Evolutionary conservation across 2,113 vertebrate genomes (phyloP), one percentile per base, ranked within the genome.

Genomic region (Brachyistius frenatus): DNA sequence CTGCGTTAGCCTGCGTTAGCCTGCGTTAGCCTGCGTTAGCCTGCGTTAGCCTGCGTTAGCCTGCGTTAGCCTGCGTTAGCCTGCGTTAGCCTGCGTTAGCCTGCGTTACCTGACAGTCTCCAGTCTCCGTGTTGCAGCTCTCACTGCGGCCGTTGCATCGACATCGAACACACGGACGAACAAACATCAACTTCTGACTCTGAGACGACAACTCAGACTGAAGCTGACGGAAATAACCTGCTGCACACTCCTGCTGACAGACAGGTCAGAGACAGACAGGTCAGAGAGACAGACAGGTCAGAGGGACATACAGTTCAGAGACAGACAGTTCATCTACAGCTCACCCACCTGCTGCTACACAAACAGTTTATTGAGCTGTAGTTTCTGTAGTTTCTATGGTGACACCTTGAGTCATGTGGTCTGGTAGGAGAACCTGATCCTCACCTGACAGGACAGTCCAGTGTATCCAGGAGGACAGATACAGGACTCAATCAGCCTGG

Each of bases 401-500:
- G 39, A 71, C 8, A 10, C 10, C 7, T 30, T 3, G 6, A 52
- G 15, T 52, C 16, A 23, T 23, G 49, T 52, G 23, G 10, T 8
- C 52, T 10, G 6, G 14, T 41, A 23, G 41, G 4, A 11, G 41
- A 44, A 7, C 8, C 4, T 44, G 2, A 9, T 41, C 10, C 41
- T 72, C 94, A 99, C 98, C 98, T 99, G 97, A 80, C 98, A 99
- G 1, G 98, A 99, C 64, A 96, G 89, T 61, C 98, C 98, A 1
- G 91, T 73, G 5, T 97, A 95, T 54, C 97, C 97, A 30, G 72
- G 56, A n/a, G 98, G 97, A 84, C 98, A 99, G 52, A 86, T 30
- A 15, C 98, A 99, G 0, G 92, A 94, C 90, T 99, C 98, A 2
- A 99, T 87, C 33, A 94, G 85, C 46, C 63, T 89, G 11, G 96